These are phyloP conservation scores for Oxytorus armatus DNA, from an alignment of 2,888 invertebrate species.

Conservation along the genomic window DNA sequence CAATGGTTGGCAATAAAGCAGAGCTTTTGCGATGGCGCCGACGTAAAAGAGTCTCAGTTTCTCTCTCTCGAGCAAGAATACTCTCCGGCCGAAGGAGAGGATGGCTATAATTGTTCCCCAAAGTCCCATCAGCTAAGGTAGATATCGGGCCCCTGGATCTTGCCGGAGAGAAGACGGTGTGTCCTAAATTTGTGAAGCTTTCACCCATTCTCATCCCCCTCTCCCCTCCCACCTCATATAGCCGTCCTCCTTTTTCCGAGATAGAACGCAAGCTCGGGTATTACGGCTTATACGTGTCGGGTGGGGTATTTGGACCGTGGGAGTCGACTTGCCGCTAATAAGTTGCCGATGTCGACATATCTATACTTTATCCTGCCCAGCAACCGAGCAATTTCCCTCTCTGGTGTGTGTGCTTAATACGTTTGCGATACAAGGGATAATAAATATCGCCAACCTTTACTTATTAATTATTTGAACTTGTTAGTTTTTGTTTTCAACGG, in stretches of 20 bases:
- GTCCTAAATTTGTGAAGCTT: constrained; percentile 64
- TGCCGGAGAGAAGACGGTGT: constrained; percentile 68
- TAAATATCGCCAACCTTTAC: background rate
- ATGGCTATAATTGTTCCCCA: constrained; percentile 79
- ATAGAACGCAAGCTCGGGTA: constrained; percentile 35
- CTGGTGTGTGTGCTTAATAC: constrained; percentile 2
- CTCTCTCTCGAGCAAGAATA: too few relatives aligned
- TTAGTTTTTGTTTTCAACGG: too few relatives aligned
- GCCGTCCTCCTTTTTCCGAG: constrained; percentile 9
- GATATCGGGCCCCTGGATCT: constrained; percentile 67
- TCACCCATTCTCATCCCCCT: background rate
- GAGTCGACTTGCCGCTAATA: constrained; percentile 60
- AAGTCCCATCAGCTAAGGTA: constrained; percentile 76
- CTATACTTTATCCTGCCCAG: constrained; percentile 16
- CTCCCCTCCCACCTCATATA: background rate
- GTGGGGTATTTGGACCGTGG: constrained; percentile 34
- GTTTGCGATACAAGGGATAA: constrained; percentile 29
- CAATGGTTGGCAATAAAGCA: constrained; percentile 74
- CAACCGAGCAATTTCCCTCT: constrained; percentile 6
- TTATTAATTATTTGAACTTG: too few relatives aligned
- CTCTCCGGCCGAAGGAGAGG: constrained; percentile 51
- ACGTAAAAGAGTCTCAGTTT: constrained; percentile 69
- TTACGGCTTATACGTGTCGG: constrained; percentile 49
- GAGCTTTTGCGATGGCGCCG: constrained; percentile 67
- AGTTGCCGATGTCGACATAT: constrained; percentile 55